Base-by-base conservation (phyloP, 2,888 invertebrate genomes). In the Agrotis segetum region DNA sequence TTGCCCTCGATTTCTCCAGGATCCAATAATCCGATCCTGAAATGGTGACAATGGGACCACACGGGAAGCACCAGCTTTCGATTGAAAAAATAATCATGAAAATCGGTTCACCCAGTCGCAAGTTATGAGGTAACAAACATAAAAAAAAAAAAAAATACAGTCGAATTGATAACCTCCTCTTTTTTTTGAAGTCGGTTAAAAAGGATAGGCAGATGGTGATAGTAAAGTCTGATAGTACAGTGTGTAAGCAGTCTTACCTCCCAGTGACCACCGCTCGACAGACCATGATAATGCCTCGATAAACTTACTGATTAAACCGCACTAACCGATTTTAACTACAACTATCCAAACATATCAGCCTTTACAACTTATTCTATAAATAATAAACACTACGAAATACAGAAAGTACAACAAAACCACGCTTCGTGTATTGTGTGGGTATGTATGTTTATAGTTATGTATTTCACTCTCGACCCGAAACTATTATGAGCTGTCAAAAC, bases 241-340 rank as follows among this genome's bases (percentile, higher is more conserved):
- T 86, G 74, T 79, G 62, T 47, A 75, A 21, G 60, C 65, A 65
- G 71, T 72, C 73, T 76, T 72, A 77, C 46, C 24, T 64, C 60
- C 77, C 75, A 78, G 75, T 74, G 84, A 82, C 82, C 78, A 78
- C 77, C 74, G 70, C 75, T 85, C 85, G 83, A 79, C 82, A 82
- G 83, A 73, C 82, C 83, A 79, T 84, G 85, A 85, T 88, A 87
- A 88, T 87, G 83, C 83, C 67, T 78, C 81, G 81, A 82, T 85
- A 89, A 90, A 91, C 87, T 91, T 88, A 87, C 87, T 90, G 89
- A 91, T 91, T 90, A 88, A 88, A 89, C 87, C 88, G 82, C 85
- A 79, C 85, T 85, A 89, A 88, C 85, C 87, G 86, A 89, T 89
- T 85, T 83, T 71, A 83, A 82, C 81, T 85, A 84, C 87, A 88